Percentiles rank a stretch among this genome's conserved stretches.
Conservation (phyloP, 2,113 vertebrate species). For the Siniperca knerii region DNA sequence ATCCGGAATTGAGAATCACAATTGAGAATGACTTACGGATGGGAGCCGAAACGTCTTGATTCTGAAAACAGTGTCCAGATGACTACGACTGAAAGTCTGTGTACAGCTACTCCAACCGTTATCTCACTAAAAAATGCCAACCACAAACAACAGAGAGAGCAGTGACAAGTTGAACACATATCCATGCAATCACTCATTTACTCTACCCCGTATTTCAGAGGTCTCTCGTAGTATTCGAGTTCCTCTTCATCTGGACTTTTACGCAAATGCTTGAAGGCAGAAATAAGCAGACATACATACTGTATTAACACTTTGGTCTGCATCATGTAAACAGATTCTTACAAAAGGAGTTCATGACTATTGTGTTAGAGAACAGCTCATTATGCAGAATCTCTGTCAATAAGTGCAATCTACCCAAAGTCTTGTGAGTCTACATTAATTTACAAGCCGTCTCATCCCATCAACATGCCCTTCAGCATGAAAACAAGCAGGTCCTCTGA, state of each 20-base stretch:
- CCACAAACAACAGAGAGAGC: neutral
- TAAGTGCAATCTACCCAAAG: conserved; percentile 2
- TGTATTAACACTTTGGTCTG: conserved; percentile 24
- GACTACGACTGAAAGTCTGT: too few species aligned
- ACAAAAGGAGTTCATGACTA: neutral
- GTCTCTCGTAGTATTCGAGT: conserved; percentile 66
- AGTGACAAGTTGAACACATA: neutral
- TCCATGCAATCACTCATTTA: conserved; percentile 65
- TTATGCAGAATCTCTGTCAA: conserved; percentile 2
- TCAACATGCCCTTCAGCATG: conserved; percentile 36
- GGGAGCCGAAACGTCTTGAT: too few species aligned
- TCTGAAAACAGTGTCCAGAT: too few species aligned
- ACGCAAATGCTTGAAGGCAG: conserved; percentile 59
- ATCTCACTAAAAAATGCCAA: conserved; percentile 13
- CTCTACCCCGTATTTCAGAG: conserved; percentile 71
- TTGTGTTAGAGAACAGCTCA: conserved; percentile 1
- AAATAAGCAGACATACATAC: conserved; percentile 47
- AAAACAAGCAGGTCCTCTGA: conserved; percentile 53
- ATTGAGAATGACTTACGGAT: too few species aligned
- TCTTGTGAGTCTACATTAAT: conserved; percentile 33
- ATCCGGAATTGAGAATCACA: too few species aligned
- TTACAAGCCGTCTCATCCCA: conserved; percentile 32
- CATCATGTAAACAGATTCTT: neutral
- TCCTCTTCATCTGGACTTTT: conserved; percentile 68
- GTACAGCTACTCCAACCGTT: neutral